Base-by-base conservation (phyloP, 53 echinoderm and acorn worm species). In the Holothuria scabra region DNA sequence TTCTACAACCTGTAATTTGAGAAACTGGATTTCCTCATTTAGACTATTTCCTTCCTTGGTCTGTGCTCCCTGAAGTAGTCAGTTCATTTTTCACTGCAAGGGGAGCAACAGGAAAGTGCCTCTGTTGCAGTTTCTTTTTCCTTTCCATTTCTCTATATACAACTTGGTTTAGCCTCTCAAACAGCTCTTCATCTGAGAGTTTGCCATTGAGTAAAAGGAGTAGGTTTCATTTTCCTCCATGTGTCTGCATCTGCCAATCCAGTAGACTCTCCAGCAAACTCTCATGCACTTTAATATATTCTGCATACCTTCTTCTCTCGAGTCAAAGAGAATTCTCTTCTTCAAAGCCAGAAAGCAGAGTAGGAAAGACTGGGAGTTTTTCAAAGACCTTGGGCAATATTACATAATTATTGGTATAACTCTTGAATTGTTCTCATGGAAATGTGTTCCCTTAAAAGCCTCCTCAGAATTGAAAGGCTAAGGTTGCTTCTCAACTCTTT, bases 371-470 rank as follows among this genome's bases (percentile, higher is more conserved):
- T 76, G 76, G 12, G 76, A 41, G 60, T 29, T 84, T 71, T 65
- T 76, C 76, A 5, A 0, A 41, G 13, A 25, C 74, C 22, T 85
- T 59, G 19, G 24, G 59, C 59, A 79, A 58, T 11, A 30, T 9
- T n/a, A n/a, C n/a, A n/a, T n/a, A n/a, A n/a, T n/a, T n/a, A n/a
- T n/a, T n/a, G n/a, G n/a, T n/a, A n/a, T n/a, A n/a, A n/a, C 9
- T 86, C 79, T 7, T 62, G 78, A 18, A 80, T 67, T 4, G 60
- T 57, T 56, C 55, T 46, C 29, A 79, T 80, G 48, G 78, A 64
- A 56, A n/a, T 79, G 48, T 86, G 86, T 7, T 78, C 44, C 23
- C 86, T 32, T n/a, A 86, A 65, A 5, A 86, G 5, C 4, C 31
- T 22, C 12, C 86, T 31, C 5, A 86, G 86, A 13, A 35, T 25